phyloP scores from a whole-genome alignment of 2,888 invertebrate species.

The Oligia strigilis region DNA sequence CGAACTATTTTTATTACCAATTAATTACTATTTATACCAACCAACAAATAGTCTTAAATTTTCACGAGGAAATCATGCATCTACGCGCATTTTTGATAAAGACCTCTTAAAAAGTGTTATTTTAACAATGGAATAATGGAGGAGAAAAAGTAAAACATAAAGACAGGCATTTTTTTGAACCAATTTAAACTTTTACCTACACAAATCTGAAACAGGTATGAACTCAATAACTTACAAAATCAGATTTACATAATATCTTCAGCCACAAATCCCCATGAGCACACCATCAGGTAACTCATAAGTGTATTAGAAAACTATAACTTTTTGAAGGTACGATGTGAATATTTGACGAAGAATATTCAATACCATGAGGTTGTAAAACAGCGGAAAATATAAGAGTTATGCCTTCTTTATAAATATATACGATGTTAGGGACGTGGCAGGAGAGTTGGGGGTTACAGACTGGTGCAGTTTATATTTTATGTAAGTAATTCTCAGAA shows the following conservation, averaged over 20 bases:
- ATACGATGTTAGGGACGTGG: conserved; percentile 39
- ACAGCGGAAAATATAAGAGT: conserved; percentile 71
- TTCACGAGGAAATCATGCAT: no score
- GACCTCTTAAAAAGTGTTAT: no score
- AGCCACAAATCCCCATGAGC: conserved; percentile 43
- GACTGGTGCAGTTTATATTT: background rate
- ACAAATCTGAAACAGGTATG: conserved; percentile 21
- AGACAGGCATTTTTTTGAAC: background rate
- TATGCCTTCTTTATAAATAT: conserved; percentile 67
- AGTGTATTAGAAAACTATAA: conserved; percentile 65
- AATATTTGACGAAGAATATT: conserved; percentile 73
- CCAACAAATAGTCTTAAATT: no score
- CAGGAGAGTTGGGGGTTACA: background rate
- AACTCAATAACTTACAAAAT: conserved; percentile 20
- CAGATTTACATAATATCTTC: conserved; percentile 38
- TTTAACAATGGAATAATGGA: no score
- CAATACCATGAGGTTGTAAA: conserved; percentile 69
- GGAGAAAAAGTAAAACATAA: background rate
- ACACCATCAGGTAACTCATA: conserved; percentile 47
- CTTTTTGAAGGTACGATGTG: conserved; percentile 60
- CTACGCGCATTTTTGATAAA: no score
- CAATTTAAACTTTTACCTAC: background rate
- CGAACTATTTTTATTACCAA: no score
- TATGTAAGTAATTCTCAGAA: background rate
- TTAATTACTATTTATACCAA: no score